Evolutionary conservation across 2,797 vertebrate genomes (phyloP).

Genomic region (Philypnodon macrostomus): DNA sequence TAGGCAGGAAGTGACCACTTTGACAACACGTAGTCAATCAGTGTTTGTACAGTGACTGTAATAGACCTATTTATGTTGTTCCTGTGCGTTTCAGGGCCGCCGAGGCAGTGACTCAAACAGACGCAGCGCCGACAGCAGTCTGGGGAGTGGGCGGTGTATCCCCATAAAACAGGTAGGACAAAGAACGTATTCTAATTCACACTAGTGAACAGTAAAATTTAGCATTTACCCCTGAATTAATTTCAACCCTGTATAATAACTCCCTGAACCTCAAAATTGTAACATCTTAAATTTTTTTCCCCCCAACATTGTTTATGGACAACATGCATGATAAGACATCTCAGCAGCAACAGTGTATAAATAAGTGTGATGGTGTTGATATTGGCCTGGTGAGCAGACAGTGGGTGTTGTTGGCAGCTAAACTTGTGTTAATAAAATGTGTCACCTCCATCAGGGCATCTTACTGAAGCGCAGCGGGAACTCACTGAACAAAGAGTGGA

Average conservation of each 20-base stretch:
- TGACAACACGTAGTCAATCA: too few species aligned
- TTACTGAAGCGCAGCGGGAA: slow-evolving; percentile 90
- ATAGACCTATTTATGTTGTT: background rate
- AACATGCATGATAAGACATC: slow-evolving; percentile 19
- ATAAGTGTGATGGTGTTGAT: slow-evolving; percentile 25
- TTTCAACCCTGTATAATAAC: too few species aligned
- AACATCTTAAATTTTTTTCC: too few species aligned
- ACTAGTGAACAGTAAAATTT: too few species aligned
- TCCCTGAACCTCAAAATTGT: too few species aligned
- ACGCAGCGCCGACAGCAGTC: slow-evolving; percentile 85
- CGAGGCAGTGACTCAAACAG: slow-evolving; percentile 92
- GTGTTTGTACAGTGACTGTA: background rate
- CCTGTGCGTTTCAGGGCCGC: slow-evolving; percentile 75
- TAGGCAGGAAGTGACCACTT: too few species aligned
- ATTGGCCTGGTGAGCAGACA: slow-evolving; percentile 34
- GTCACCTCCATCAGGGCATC: slow-evolving; percentile 77
- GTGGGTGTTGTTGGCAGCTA: too few species aligned
- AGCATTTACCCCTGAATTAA: too few species aligned
- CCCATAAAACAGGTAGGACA: slow-evolving; percentile 89
- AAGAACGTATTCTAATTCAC: too few species aligned
- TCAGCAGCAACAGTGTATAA: slow-evolving; percentile 24
- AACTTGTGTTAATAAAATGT: too few species aligned
- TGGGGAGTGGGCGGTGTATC: slow-evolving; percentile 85
- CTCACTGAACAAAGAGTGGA: slow-evolving; percentile 95
- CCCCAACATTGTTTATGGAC: too few species aligned